Conservation (phyloP, 2,888 invertebrate species). For the Volucella inanis region DNA sequence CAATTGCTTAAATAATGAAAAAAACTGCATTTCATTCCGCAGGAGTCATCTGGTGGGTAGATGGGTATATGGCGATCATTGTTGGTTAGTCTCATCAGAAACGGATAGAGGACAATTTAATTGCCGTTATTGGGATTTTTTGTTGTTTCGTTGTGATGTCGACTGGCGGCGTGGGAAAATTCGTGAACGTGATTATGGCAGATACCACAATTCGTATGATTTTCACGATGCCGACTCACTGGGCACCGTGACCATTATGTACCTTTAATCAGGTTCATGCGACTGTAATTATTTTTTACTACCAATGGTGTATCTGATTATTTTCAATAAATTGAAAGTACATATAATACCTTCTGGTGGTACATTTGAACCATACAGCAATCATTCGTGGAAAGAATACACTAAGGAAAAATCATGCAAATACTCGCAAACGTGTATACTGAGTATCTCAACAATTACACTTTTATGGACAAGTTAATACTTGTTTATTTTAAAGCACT, state of each 20-base stretch:
- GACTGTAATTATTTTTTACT: constrained; percentile 43
- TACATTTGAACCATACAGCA: too few relatives aligned
- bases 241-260: constrained; percentile 2
- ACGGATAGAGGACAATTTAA: constrained; percentile 39
- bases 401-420: too few relatives aligned
- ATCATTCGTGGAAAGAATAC: too few relatives aligned
- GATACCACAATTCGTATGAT: constrained; percentile 26
- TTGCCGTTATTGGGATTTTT: constrained; percentile 64
- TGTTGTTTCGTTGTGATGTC: constrained; percentile 37
- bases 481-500: too few relatives aligned
- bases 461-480: too few relatives aligned
- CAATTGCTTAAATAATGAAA: constrained; percentile 65
- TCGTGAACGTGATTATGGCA: constrained; percentile 33
- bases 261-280: constrained; percentile 45
- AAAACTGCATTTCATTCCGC: constrained; percentile 48
- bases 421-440: too few relatives aligned
- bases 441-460: too few relatives aligned
- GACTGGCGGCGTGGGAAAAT: background rate
- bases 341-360: background rate
- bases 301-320: constrained; percentile 8
- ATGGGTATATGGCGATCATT: background rate
- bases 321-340: constrained; percentile 23
- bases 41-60: background rate
- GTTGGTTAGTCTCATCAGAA: constrained; percentile 27
- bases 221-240: constrained; percentile 5